phyloP scores from a whole-genome alignment of 2,888 invertebrate species.

The Tethea ocularis region DNA sequence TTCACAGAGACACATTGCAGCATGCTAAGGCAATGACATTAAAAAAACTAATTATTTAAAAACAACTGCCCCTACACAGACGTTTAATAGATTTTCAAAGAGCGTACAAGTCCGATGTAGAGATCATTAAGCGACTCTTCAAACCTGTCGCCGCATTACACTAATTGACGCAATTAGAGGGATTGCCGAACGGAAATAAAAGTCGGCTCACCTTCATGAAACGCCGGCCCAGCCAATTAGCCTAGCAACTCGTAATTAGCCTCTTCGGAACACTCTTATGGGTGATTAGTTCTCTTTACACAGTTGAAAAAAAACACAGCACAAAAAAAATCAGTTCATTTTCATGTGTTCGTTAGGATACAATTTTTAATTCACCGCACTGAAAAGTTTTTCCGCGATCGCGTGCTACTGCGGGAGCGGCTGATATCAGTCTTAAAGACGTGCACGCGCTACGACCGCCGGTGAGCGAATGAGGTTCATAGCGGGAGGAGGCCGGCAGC shows the following conservation, averaged over 20 bases:
- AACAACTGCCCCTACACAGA: conserved; percentile 30
- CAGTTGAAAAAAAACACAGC: conserved; percentile 62
- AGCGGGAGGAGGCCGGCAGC: conserved; percentile 45
- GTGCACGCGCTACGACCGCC: conserved; percentile 58
- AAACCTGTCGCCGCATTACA: conserved; percentile 83
- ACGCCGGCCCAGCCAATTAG: conserved; percentile 81
- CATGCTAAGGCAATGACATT: background rate
- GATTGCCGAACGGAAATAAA: conserved; percentile 84
- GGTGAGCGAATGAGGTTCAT: conserved; percentile 68
- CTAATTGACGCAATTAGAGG: conserved; percentile 84
- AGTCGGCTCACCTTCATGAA: conserved; percentile 83
- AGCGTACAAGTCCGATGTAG: conserved; percentile 49
- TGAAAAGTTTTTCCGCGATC: conserved; percentile 80
- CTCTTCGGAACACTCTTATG: conserved; percentile 67
- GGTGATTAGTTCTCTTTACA: conserved; percentile 63
- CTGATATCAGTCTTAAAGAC: conserved; percentile 39
- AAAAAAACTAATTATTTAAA: conserved; percentile 34
- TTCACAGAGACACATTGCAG: no score
- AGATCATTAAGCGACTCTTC: conserved; percentile 80
- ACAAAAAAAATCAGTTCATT: conserved; percentile 65
- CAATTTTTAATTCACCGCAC: conserved; percentile 58
- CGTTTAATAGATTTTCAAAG: conserved; percentile 63
- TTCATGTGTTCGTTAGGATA: conserved; percentile 39
- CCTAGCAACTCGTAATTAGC: conserved; percentile 78
- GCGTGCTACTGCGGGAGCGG: conserved; percentile 36